Base-by-base conservation (phyloP, 1,140 invertebrate genomes). In the Stenopsyche tienmushanensis region DNA sequence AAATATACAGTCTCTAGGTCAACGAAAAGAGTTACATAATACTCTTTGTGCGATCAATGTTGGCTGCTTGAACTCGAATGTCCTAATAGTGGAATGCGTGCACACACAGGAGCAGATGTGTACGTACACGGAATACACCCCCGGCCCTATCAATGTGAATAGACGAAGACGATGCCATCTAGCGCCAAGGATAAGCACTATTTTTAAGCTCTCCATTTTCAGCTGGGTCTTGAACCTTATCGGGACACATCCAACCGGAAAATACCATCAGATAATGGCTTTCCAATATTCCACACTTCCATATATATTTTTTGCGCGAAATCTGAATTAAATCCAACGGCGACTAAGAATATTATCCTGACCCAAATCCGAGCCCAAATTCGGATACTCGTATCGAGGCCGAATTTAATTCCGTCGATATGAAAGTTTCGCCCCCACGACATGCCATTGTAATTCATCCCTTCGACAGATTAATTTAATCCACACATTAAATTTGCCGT, bases 1-100 rank as follows among this genome's bases (percentile, higher is more conserved):
- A 47, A 50, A 62, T 50, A 62, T 24, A 62, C 21, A 21, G 53
- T 57, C 54, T 62, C 59, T 62, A 62, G 59, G 59, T 62, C 62
- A 55, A 54, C 52, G 15, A 47, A 64, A 64, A 64, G 18, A 41
- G 62, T 64, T 64, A 64, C 62, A 44, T 54, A 64, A 64, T 21
- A 53, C 18, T 23, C 42, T 21, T 54, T 64, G 29, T 18, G 39
- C 62, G 62, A 64, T 64, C 62, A 64, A 64, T 64, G 62, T 41
- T 63, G 60, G 44, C 29, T 50, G 47, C 26, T 63, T 9, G 44
- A 21, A 52, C 47, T 53, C 13, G 25, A 63, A 52, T 58, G 39
- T 44, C 39, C 18, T 58, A 44, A 58, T 44, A 58, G 21, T 10
- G 17, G 44, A 47, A 47, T 15, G 18, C 44, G 44, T 15, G 18